phyloP scores from a whole-genome alignment of 2,888 invertebrate genomes.

The Leptothorax acervorum region DNA sequence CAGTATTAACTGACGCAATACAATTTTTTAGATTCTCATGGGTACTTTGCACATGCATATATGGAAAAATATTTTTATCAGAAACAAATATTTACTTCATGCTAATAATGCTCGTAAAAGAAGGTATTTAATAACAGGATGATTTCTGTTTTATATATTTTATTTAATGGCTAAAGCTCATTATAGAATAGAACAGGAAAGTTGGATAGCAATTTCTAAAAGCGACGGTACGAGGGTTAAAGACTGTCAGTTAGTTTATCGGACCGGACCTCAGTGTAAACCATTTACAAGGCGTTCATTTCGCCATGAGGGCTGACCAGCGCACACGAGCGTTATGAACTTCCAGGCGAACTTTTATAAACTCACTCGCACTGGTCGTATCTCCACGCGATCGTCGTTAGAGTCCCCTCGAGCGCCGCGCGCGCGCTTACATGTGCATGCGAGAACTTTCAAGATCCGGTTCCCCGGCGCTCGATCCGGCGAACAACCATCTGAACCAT shows the following conservation, averaged over 20 bases:
- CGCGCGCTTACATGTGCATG: constrained; percentile 47
- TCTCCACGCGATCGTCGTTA: constrained; percentile 65
- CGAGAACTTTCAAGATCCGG: constrained; percentile 69
- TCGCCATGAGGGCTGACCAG: background rate
- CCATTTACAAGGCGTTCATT: background rate
- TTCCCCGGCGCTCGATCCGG: constrained; percentile 53
- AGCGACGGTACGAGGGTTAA: background rate
- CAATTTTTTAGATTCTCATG: background rate
- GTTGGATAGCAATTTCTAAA: background rate
- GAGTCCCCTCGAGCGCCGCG: constrained; percentile 44
- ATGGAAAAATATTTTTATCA: background rate
- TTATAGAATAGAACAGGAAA: background rate
- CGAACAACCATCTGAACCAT: constrained; percentile 38
- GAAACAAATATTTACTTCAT: background rate
- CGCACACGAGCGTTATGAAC: constrained; percentile 34
- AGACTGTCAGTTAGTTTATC: background rate
- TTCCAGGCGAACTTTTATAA: constrained; percentile 59
- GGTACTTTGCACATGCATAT: background rate
- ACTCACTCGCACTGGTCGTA: constrained; percentile 59
- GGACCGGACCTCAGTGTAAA: background rate
- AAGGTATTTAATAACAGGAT: background rate
- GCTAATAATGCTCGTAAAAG: background rate
- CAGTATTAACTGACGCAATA: background rate
- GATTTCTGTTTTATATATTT: background rate
- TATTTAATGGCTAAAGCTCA: background rate